Conservation (phyloP, 2,888 invertebrate species). For the Mythimna loreyi region DNA sequence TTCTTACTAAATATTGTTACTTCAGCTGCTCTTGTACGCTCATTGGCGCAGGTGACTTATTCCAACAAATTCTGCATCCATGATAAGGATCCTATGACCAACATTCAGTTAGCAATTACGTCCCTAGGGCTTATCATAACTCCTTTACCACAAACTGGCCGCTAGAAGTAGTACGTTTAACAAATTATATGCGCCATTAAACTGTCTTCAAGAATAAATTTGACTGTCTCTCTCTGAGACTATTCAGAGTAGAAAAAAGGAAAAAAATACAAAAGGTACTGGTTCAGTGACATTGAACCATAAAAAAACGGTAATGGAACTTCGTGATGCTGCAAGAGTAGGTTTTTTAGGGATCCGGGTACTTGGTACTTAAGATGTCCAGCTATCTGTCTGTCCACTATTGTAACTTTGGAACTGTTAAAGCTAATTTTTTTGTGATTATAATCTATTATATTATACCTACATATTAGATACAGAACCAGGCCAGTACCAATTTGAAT, state of each 20-base stretch:
- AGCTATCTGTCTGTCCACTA: background rate
- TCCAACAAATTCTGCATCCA: background rate
- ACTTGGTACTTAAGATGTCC: background rate
- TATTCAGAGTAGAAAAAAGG: conserved; percentile 55
- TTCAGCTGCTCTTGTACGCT: too few species aligned
- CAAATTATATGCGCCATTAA: conserved; percentile 66
- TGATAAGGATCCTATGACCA: background rate
- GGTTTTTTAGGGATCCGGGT: conserved; percentile 44
- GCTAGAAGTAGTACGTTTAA: conserved; percentile 37
- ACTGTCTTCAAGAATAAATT: conserved; percentile 69
- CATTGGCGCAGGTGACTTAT: too few species aligned
- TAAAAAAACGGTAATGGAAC: conserved; percentile 66
- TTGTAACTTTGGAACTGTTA: background rate
- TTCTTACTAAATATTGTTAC: too few species aligned
- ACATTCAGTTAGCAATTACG: conserved; percentile 15
- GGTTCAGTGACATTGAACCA: conserved; percentile 62
- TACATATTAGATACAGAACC: too few species aligned
- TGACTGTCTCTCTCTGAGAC: conserved; percentile 61
- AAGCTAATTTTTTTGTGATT: background rate
- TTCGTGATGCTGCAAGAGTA: conserved; percentile 64
- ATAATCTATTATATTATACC: too few species aligned
- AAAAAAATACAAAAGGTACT: conserved; percentile 62
- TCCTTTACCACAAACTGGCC: conserved; percentile 12
- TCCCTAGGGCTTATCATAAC: background rate
- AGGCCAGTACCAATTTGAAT: too few species aligned